phyloP scores from a whole-genome alignment of 2,113 vertebrate species.

The Caretta caretta region DNA sequence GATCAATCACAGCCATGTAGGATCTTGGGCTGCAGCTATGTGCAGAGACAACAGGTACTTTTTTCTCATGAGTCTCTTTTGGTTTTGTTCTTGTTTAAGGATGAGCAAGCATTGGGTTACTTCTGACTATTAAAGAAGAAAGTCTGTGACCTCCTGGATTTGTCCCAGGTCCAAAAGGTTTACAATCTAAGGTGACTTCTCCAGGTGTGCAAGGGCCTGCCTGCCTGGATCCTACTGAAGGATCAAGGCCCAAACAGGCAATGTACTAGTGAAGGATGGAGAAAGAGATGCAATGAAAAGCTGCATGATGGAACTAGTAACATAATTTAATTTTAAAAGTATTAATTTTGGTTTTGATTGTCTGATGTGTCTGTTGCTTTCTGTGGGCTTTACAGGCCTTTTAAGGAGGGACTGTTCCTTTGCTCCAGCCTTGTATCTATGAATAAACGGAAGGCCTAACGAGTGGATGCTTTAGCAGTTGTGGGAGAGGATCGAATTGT shows the following conservation, averaged over 20 bases:
- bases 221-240: not conserved
- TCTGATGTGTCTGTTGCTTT: not conserved
- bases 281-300: not conserved
- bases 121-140: not conserved
- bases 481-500: not conserved
- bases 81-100: not conserved
- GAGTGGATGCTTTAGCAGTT: not conserved
- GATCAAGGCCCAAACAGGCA: not conserved
- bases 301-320: not conserved
- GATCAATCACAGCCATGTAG: not conserved
- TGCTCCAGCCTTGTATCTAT: not conserved
- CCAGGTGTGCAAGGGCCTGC: not conserved
- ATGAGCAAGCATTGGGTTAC: not conserved
- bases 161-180: not conserved
- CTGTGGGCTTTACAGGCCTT: not conserved
- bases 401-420: not conserved
- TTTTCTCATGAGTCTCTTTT: not conserved
- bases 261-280: not conserved
- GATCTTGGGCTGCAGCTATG: not conserved
- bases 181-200: not conserved
- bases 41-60: not conserved
- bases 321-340: not conserved
- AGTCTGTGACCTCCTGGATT: not conserved
- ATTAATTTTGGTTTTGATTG: not conserved
- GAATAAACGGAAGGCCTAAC: not conserved